phyloP scores from a whole-genome alignment of 1,140 invertebrate genomes.

The Cherax destructor region DNA sequence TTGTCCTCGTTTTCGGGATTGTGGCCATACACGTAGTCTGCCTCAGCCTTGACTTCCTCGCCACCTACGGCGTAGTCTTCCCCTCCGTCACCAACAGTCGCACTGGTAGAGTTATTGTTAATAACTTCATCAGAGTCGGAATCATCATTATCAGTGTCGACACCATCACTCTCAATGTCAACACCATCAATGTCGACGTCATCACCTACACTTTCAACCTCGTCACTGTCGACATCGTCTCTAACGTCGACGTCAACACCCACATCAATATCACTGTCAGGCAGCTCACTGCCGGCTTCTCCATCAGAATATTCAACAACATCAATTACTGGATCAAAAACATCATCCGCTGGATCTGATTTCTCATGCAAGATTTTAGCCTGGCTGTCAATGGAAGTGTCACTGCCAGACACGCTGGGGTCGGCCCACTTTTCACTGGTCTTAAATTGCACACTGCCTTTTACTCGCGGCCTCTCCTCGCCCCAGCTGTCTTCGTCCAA shows the following conservation, averaged over 20 bases:
- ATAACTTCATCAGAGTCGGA: background rate
- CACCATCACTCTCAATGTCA: slow-evolving; percentile 13
- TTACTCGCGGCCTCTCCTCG: background rate
- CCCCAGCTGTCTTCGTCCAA: background rate
- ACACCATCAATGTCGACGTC: background rate
- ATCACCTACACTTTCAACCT: background rate
- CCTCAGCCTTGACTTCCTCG: background rate
- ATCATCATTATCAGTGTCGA: background rate
- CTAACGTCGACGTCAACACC: background rate
- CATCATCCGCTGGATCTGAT: slow-evolving; percentile 23
- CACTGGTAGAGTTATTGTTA: background rate
- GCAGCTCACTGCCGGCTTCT: background rate
- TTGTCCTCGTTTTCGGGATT: slow-evolving; percentile 11
- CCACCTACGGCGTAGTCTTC: background rate
- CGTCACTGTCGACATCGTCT: background rate
- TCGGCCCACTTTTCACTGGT: background rate
- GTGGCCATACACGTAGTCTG: slow-evolving; percentile 40
- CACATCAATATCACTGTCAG: slow-evolving; percentile 19
- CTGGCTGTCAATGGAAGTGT: background rate
- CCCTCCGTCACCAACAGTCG: background rate
- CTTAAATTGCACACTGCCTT: slow-evolving; percentile 1
- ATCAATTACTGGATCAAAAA: slow-evolving; percentile 51
- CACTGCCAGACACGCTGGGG: background rate
- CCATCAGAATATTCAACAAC: slow-evolving; percentile 55
- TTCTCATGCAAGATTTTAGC: slow-evolving; percentile 1